Percentiles rank a stretch among this genome's conserved stretches.
These are phyloP conservation scores for Fulmarus glacialis DNA, from an alignment of 2,113 vertebrate species.

Conservation along the genomic window DNA sequence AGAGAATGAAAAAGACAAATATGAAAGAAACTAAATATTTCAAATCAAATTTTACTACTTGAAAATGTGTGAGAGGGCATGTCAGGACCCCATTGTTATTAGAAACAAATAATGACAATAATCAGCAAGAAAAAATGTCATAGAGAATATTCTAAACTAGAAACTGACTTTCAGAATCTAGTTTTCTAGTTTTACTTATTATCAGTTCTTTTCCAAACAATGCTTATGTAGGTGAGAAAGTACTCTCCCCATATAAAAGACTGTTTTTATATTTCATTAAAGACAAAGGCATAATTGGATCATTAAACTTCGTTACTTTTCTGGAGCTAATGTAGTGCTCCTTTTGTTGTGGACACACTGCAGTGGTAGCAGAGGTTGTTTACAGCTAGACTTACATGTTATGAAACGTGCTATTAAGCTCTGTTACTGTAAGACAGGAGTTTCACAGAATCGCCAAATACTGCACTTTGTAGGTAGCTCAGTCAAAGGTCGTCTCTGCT, in stretches of 20 bases:
- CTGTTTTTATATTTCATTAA: neutral
- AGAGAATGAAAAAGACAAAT: neutral
- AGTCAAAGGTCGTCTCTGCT: neutral
- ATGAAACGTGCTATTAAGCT: neutral
- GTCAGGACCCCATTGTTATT: neutral
- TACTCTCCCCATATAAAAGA: neutral
- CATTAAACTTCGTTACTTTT: slow-evolving; percentile 33
- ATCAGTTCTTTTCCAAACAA: neutral
- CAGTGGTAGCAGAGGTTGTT: neutral
- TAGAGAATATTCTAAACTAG: neutral
- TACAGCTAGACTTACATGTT: slow-evolving; percentile 13
- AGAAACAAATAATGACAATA: neutral
- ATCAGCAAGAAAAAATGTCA: neutral
- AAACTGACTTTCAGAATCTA: neutral
- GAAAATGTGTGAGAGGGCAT: neutral
- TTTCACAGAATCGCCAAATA: neutral
- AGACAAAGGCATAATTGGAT: slow-evolving; percentile 14
- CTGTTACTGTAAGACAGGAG: slow-evolving; percentile 10
- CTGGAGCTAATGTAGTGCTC: neutral
- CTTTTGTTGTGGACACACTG: neutral
- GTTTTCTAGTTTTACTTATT: neutral
- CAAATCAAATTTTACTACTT: neutral
- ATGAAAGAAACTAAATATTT: neutral
- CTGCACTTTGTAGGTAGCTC: neutral
- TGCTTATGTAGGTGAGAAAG: neutral